Evolutionary conservation across 92 coral and sea anemone genomes (phyloP), one percentile per base, ranked within the genome.

Genomic region (Zoanthus solanderi): DNA sequence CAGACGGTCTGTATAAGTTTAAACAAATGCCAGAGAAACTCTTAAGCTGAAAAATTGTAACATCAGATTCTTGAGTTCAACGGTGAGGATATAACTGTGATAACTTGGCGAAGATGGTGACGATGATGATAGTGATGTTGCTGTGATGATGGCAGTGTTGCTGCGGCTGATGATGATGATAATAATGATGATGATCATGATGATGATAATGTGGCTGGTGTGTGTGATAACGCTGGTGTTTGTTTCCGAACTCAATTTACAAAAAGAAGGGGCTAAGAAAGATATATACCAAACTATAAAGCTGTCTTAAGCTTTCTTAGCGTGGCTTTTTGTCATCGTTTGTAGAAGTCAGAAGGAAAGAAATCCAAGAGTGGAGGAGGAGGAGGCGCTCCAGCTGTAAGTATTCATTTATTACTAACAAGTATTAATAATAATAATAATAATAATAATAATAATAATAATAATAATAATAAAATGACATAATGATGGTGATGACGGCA

Each of bases 361-460:
- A 79, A 80, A 63, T 57, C 71, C 71, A 65, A 63, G 58, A 17
- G 61, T 10, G 74, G 85, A 28, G 85, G 30, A 7, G 85, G 85
- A 3, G 60, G 58, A 4, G 85, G 85, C 2, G 46, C 75, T 23
- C 85, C 85, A 44, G 85, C 85, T 9, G 85, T 81, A 45, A 81
- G 85, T 77, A 66, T 0, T 28, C 3, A 30, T n/a, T n/a, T n/a
- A n/a, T n/a, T n/a, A n/a, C n/a, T n/a, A n/a, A n/a, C n/a, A n/a
- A n/a, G n/a, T n/a, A n/a, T n/a, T n/a, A n/a, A n/a, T n/a, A 8
- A 63, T 23, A 9, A 63, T 50, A 11, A 7, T 50, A 50, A 7
- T 50, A 50, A 50, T 50, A 50, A 11, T 50, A 1, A 15, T 23
- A 63, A 63, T 63, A 63, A 63, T 63, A 6, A 23, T 63, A 4